Evolutionary conservation across 2,113 vertebrate species (phyloP).

Genomic region (Microcebus ravelobensis): DNA sequence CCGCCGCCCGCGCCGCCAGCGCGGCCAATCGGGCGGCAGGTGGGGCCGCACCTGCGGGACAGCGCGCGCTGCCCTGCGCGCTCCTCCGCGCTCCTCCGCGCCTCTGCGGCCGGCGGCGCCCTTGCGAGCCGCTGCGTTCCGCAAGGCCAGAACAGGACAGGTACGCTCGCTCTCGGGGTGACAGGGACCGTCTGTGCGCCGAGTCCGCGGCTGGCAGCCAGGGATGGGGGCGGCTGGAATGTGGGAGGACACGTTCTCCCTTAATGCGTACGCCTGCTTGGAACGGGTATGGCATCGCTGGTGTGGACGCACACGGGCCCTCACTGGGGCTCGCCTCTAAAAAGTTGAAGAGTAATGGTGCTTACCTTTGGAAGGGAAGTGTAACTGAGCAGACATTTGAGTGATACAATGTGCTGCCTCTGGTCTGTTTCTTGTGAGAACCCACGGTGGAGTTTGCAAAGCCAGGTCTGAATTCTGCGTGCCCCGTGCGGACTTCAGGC

Average conservation of each 20-base stretch:
- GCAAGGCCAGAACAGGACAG: slow-evolving; percentile 59
- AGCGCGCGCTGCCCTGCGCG: slow-evolving; percentile 72
- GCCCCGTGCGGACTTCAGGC: background rate
- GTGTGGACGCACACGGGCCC: background rate
- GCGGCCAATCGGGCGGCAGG: slow-evolving; percentile 91
- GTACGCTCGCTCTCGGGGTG: slow-evolving; percentile 47
- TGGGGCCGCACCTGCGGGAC: slow-evolving; percentile 89
- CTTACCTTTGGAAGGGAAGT: background rate
- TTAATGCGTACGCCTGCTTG: rapidly evolving
- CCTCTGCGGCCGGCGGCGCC: slow-evolving; percentile 70
- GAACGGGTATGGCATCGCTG: rapidly evolving
- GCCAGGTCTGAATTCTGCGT: background rate
- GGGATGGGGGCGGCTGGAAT: background rate
- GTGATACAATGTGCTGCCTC: background rate
- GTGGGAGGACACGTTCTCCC: background rate
- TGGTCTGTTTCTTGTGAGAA: background rate
- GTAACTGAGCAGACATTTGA: background rate
- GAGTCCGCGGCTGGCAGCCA: background rate
- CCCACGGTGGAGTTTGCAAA: background rate
- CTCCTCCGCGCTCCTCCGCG: slow-evolving; percentile 35
- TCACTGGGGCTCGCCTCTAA: too few species aligned
- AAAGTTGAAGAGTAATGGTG: background rate
- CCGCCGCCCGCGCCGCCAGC: slow-evolving; percentile 88
- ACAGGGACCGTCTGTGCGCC: background rate
- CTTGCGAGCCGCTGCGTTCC: slow-evolving; percentile 29